These are phyloP conservation scores for Sebastes taczanowskii DNA, from an alignment of 2,797 vertebrate genomes.

Conservation along the genomic window DNA sequence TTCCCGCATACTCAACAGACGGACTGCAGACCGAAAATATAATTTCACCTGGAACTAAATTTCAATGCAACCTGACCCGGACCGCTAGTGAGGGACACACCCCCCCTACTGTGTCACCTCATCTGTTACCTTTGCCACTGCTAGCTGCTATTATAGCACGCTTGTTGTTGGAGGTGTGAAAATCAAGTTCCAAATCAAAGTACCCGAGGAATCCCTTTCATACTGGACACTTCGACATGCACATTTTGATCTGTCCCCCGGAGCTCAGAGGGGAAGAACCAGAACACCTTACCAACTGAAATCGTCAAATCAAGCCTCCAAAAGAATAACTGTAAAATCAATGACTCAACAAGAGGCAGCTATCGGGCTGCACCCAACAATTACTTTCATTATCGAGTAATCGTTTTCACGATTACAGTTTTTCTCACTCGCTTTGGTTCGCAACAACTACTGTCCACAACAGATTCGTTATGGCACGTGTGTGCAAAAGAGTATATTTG, in stretches of 20 bases:
- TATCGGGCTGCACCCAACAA: not conserved
- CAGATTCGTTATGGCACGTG: too few relatives aligned
- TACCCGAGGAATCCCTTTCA: not conserved
- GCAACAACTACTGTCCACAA: too few relatives aligned
- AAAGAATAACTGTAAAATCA: not conserved
- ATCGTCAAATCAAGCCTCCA: not conserved
- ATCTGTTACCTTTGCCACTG: not conserved
- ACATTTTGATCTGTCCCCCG: too few relatives aligned
- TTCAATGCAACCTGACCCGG: not conserved
- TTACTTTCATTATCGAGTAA: not conserved
- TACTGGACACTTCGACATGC: not conserved
- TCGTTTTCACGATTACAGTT: not conserved
- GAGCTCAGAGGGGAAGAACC: not conserved
- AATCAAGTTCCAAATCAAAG: not conserved
- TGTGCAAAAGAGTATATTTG: not conserved
- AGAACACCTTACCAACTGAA: not conserved
- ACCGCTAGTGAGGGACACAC: not conserved
- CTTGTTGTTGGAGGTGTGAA: not conserved
- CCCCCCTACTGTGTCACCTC: not conserved
- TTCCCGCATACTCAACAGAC: not conserved
- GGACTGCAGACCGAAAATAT: slow-evolving; percentile 2
- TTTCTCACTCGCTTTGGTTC: too few relatives aligned
- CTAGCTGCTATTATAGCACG: not conserved
- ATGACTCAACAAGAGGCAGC: not conserved
- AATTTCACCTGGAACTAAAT: slow-evolving; percentile 12